These are phyloP conservation scores for Cerceris rybyensis DNA, from an alignment of 2,888 invertebrate species.

Conservation along the genomic window DNA sequence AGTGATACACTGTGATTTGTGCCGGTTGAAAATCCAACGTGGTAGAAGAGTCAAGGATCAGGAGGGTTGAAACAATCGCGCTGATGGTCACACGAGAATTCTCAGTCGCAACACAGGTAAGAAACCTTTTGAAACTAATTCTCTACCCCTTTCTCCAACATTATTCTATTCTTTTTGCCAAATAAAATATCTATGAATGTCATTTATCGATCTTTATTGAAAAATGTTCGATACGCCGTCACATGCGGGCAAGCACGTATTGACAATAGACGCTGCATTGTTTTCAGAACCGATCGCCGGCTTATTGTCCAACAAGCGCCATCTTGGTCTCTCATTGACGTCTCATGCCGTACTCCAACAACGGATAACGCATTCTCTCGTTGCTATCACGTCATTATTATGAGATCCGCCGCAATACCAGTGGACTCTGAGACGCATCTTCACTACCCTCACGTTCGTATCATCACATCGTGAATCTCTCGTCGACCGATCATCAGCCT, in stretches of 20 bases:
- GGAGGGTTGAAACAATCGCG: neutral
- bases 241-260: slow-evolving; percentile 21
- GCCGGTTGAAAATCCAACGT: slow-evolving; percentile 17
- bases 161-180: neutral
- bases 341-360: slow-evolving; percentile 16
- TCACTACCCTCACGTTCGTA: slow-evolving; percentile 28
- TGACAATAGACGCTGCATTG: slow-evolving; percentile 45
- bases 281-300: slow-evolving; percentile 51
- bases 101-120: neutral
- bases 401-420: slow-evolving; percentile 37
- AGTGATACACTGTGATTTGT: slow-evolving; percentile 59
- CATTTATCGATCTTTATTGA: slow-evolving; percentile 28
- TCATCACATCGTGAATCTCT: too few species aligned
- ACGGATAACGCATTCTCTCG: slow-evolving; percentile 25
- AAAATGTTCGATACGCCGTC: slow-evolving; percentile 30
- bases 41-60: neutral
- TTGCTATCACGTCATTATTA: slow-evolving; percentile 44
- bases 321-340: slow-evolving; percentile 19
- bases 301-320: slow-evolving; percentile 30
- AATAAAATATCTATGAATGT: neutral
- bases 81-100: neutral
- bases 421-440: slow-evolving; percentile 10
- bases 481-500: too few species aligned
- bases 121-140: neutral
- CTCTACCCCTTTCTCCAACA: neutral